Base-by-base conservation (phyloP, 2,888 invertebrate genomes). In the Erynnis tages region DNA sequence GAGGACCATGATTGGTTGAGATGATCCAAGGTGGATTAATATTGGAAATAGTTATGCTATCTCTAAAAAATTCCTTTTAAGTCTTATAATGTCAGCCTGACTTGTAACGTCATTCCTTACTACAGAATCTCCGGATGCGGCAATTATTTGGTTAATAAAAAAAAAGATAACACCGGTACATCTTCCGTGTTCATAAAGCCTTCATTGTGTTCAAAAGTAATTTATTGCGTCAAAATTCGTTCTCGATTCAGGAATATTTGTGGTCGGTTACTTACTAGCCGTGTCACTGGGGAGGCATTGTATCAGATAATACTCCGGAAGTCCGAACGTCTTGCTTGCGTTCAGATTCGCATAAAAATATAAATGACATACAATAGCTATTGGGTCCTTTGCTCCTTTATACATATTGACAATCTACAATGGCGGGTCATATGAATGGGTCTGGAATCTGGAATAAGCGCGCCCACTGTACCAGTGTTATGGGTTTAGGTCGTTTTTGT, bases 341-440 rank as follows among this genome's bases (percentile, higher is more conserved):
- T 66, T 66, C 65, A 70, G 66, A 69, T 71, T 67, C 66, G 66
- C 71, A 72, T 73, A 73, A 77, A 73, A 73, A 74, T 65, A 82
- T 73, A 81, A 77, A 82, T 74, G 82, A 79, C 79, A 83, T 79
- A 77, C 83, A 86, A 85, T 80, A 82, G 66, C 69, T 68, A 71
- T 76, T 80, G 71, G 70, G 63, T 71, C 64, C 68, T 63, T 55
- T 68, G 66, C 65, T 64, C 60, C 65, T 69, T 66, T 68, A n/a
- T n/a, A n/a, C n/a, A n/a, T 72, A 75, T 77, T 79, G 72, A 72
- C 69, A 62, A 56, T 54, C 48, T 44, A 80, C 77, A 76, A 79
- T 69, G 61, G 53, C 14, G 41, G 37, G 37, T 49, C 50, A 45
- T 38, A 48, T 52, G 50, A 52, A 52, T 52, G 43, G 50, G 55